Base-by-base conservation (phyloP, 2,113 vertebrate species). In the Syrrhaptes paradoxus region DNA sequence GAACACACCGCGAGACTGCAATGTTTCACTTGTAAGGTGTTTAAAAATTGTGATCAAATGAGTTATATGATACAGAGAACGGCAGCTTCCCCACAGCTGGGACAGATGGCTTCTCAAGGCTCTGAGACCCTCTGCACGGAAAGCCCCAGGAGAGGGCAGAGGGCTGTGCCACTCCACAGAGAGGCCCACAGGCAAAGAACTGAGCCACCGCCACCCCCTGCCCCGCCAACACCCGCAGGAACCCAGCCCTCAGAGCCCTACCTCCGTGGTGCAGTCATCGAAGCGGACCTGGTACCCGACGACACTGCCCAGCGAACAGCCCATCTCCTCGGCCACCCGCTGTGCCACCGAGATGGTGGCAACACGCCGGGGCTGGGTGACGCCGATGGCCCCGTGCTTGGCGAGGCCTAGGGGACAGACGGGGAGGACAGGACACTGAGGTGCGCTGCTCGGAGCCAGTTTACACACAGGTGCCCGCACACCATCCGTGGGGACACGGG, bases 201-300 rank as follows among this genome's bases (percentile, higher is more conserved):
- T 1, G 3, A 32, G 6, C 45, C 5, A 0, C 10, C 0, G 24
- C 10, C 43, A 4, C 36, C 7, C 17, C 31, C 46, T 3, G 10
- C 25, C 32, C 2, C 0, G 25, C 11, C 62, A 4, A 1, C 17
- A 4, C 19, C 8, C 0, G 13, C 8, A 6, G n/a, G 28, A 6
- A 20, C 46, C 4, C 9, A 3, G n/a, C 11, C 22, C 62, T 76
- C 62, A 2, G 84, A 79, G 45, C 68, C 98, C 80, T 97, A 99
- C 99, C 98, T 99, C 97, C 9, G 98, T 98, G 26, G 98, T 98
- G 97, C 98, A 99, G 95, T 99, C 99, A 73, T 99, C 99, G 51
- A 99, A 99, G 94, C 99, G 99, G 52, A 99, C 99, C 97, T 99
- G 99, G 96, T 99, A 99, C 8, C 99, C 99, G 25, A 99, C 99